Percentiles rank a stretch among this genome's conserved stretches.
Conservation (phyloP, 2,888 invertebrate genomes). For the Tipula vernalis region DNA sequence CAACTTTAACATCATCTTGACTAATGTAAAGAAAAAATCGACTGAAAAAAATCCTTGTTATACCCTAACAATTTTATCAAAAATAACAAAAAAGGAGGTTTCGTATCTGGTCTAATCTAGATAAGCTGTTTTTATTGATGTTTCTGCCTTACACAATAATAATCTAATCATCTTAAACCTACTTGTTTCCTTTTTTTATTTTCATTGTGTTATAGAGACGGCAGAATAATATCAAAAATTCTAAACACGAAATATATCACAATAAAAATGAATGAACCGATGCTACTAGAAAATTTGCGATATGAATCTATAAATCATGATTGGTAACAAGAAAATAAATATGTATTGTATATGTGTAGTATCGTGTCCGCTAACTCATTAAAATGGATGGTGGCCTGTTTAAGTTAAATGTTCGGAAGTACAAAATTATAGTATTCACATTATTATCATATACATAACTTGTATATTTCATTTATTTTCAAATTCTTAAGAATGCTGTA, state of each 20-base stretch:
- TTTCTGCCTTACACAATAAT: neutral
- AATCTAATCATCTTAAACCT: neutral
- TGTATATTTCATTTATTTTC: neutral
- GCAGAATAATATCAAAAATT: neutral
- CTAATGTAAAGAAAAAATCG: neutral
- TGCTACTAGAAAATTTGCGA: neutral
- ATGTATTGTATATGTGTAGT: no score
- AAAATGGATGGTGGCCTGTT: neutral
- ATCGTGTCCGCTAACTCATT: neutral
- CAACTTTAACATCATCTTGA: no score
- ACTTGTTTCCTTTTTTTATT: neutral
- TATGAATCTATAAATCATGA: neutral
- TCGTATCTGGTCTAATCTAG: neutral
- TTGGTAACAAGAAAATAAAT: neutral
- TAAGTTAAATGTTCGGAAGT: no score
- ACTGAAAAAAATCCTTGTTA: no score
- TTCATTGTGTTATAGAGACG: neutral
- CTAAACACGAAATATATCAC: neutral
- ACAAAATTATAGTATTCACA: no score
- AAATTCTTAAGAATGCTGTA: neutral
- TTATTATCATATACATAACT: neutral
- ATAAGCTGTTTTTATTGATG: neutral
- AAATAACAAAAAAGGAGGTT: neutral
- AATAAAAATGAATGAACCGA: neutral
- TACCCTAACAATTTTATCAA: neutral